phyloP scores from a whole-genome alignment of 2,797 vertebrate genomes.

The Hydrocynus forskahlii region DNA sequence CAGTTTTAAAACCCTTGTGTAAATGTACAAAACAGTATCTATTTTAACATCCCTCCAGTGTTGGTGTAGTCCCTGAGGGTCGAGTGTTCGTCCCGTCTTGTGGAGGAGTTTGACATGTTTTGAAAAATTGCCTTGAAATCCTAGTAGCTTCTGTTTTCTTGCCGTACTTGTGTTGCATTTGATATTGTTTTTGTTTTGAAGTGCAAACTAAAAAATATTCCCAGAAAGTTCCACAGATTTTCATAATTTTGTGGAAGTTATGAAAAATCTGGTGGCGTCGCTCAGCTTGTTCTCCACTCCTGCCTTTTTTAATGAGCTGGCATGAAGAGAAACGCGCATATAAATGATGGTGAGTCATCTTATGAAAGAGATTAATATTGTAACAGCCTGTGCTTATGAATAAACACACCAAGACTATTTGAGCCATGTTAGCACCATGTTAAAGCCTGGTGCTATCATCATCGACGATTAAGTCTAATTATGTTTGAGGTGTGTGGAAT shows the following conservation, averaged over 20 bases:
- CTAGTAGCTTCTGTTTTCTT: not conserved
- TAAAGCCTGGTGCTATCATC: too few species aligned
- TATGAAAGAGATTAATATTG: not conserved
- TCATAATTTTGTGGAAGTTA: too few species aligned
- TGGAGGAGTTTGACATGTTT: constrained; percentile 11
- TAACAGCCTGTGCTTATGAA: not conserved
- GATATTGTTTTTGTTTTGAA: constrained; percentile 13
- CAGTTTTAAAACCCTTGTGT: not conserved
- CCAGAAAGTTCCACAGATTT: too few species aligned
- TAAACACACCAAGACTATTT: not conserved
- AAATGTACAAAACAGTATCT: not conserved
- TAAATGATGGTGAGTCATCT: not conserved
- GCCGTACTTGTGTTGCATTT: not conserved
- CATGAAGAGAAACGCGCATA: not conserved
- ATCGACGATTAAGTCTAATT: too few species aligned
- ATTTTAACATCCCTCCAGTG: constrained; percentile 7
- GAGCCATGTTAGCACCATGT: not conserved
- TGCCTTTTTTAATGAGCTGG: not conserved
- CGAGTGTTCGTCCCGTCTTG: constrained; percentile 24
- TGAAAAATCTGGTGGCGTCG: not conserved
- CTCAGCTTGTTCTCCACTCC: not conserved
- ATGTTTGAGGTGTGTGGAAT: too few species aligned
- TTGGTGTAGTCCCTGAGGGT: not conserved
- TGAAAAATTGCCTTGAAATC: constrained; percentile 15
- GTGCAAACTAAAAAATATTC: not conserved